Evolutionary conservation across 2,888 invertebrate species (phyloP).

Genomic region (Micropterix aruncella): DNA sequence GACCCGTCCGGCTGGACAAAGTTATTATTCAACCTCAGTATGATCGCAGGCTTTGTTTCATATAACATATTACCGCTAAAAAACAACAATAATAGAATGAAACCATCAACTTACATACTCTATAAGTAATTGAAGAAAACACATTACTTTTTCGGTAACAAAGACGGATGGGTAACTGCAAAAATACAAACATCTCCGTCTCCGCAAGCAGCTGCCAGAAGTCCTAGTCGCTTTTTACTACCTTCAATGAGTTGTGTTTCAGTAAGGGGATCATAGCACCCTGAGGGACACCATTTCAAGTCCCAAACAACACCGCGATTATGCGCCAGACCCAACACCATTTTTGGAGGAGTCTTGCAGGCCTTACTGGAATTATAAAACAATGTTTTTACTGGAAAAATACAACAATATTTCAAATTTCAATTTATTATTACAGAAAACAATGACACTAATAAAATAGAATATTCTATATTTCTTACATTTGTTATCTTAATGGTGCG

Average conservation of each 20-base stretch:
- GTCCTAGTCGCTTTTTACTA: conserved; percentile 36
- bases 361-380: conserved; percentile 5
- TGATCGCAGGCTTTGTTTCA: not conserved
- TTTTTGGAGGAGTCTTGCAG: conserved; percentile 17
- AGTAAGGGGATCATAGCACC: conserved; percentile 34
- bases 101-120: too few species aligned
- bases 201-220: conserved; percentile 56
- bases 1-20: too few species aligned
- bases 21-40: not conserved
- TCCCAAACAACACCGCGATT: conserved; percentile 52
- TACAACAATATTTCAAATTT: too few species aligned
- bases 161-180: conserved; percentile 37
- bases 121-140: too few species aligned
- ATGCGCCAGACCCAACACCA: conserved; percentile 46
- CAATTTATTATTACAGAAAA: too few species aligned
- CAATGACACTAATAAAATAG: too few species aligned
- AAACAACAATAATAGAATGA: too few species aligned
- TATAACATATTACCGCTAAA: too few species aligned
- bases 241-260: conserved; percentile 12
- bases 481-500: too few species aligned
- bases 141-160: too few species aligned
- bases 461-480: too few species aligned
- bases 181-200: conserved; percentile 49
- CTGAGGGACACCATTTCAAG: conserved; percentile 67
- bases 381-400: too few species aligned